Evolutionary conservation across 2,113 vertebrate species (phyloP), one percentile per base, ranked within the genome.

Genomic region (Mugil cephalus): DNA sequence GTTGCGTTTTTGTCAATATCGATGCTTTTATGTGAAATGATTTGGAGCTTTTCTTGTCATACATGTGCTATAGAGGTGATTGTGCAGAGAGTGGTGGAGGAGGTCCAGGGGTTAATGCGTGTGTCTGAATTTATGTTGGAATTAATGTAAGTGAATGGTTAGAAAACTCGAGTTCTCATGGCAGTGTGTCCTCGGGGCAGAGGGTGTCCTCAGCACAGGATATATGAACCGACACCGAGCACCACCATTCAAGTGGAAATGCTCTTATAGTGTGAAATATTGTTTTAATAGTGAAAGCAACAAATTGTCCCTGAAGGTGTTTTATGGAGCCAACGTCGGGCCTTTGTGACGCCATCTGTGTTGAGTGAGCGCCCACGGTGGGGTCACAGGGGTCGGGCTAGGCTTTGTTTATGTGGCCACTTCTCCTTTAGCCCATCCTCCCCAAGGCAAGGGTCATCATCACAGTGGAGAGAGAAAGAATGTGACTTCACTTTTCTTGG

Each of bases 371-470:
- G 65, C 59, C 58, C 24, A 53, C 56, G 64, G 67, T 45, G 8
- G 40, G 83, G 79, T 89, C 77, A 62, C 13, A 24, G 66, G 66
- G 86, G 71, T 87, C 73, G 71, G 54, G 54, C 11, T 38, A 17
- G 43, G 72, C 77, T 85, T 87, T 87, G 74, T 91, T 79, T 79
- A 43, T 68, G 42, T 34, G 2, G 42, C 46, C 72, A 74, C 30
- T 24, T 65, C 61, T 71, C 2, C n/a, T 34, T 15, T 30, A 19
- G 69, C 66, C 83, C 82, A 70, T 83, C 70, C 86, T 71, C 78
- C 82, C 67, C 74, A 21, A 68, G 59, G 48, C 1, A 11, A 46
- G 54, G 53, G 45, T 58, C 60, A 19, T 58, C 60, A 19, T 74
- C 6, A 39, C 42, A 67, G 24, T 9, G n/a, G 1, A 38, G 4